Conservation (phyloP, 2,888 invertebrate species). For the Eupithecia vulgata region DNA sequence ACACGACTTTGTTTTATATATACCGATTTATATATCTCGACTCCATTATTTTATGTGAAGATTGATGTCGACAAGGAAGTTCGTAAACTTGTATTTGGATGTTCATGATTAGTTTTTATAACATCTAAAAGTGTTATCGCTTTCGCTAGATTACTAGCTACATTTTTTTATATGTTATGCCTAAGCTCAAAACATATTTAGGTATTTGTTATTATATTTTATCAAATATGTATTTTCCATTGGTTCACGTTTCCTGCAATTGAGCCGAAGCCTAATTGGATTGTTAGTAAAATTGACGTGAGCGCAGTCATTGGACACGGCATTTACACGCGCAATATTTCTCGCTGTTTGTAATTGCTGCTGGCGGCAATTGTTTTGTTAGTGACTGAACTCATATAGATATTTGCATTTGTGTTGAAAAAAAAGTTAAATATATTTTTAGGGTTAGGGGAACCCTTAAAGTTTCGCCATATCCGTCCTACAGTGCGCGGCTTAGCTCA, state of each 20-base stretch:
- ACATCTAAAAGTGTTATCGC: neutral
- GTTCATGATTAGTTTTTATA: neutral
- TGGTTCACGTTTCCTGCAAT: conserved; percentile 54
- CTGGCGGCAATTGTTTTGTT: neutral
- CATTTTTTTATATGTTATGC: neutral
- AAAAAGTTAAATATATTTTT: neutral
- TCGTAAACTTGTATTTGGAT: neutral
- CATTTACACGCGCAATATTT: conserved; percentile 44
- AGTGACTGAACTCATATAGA: neutral
- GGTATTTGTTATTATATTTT: neutral
- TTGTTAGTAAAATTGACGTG: conserved; percentile 66
- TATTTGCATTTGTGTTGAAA: neutral
- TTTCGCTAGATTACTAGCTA: neutral
- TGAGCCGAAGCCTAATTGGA: conserved; percentile 61
- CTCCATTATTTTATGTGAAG: neutral
- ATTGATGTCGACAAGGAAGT: neutral
- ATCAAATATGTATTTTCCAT: neutral
- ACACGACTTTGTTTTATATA: too few relatives aligned
- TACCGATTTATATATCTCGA: neutral
- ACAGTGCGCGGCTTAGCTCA: too few relatives aligned
- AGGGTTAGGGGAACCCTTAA: too few relatives aligned
- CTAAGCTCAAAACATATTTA: neutral
- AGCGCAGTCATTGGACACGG: conserved; percentile 50
- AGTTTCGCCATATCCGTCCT: neutral
- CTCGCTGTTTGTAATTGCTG: neutral